Evolutionary conservation across 2,113 vertebrate genomes (phyloP).

Genomic region (Saccopteryx bilineata): DNA sequence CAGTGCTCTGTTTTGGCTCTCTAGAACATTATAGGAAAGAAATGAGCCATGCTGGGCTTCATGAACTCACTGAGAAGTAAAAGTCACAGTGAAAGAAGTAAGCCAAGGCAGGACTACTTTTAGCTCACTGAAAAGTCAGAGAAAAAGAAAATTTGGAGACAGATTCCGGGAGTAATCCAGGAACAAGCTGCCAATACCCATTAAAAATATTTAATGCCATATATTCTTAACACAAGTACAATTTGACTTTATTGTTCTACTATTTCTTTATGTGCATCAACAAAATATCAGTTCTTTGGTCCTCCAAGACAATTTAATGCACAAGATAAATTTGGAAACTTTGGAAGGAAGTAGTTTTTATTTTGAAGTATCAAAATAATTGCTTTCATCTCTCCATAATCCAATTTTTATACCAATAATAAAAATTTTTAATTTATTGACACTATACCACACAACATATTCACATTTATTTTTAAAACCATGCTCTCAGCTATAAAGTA

Average conservation of each 20-base stretch:
- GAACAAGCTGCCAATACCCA: background rate
- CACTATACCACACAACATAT: background rate
- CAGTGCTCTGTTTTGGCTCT: no score
- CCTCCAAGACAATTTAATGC: background rate
- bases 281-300: conserved; percentile 1
- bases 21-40: no score
- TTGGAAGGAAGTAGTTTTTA: background rate
- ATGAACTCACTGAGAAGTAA: no score
- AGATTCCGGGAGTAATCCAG: background rate
- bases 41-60: no score
- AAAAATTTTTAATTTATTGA: background rate
- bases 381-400: conserved; percentile 12
- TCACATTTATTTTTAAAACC: conserved; percentile 41
- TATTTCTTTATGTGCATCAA: background rate
- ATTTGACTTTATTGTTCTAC: background rate
- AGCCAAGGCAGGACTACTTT: no score
- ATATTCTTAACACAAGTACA: conserved; percentile 7
- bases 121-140: no score
- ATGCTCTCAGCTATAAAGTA: background rate
- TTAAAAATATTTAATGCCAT: background rate
- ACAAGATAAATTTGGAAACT: conserved; percentile 20
- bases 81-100: no score
- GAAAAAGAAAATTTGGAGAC: background rate
- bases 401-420: background rate
- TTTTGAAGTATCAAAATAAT: conserved; percentile 49